Evolutionary conservation across 1,140 invertebrate genomes (phyloP).

Genomic region (Brachionus calyciflorus): DNA sequence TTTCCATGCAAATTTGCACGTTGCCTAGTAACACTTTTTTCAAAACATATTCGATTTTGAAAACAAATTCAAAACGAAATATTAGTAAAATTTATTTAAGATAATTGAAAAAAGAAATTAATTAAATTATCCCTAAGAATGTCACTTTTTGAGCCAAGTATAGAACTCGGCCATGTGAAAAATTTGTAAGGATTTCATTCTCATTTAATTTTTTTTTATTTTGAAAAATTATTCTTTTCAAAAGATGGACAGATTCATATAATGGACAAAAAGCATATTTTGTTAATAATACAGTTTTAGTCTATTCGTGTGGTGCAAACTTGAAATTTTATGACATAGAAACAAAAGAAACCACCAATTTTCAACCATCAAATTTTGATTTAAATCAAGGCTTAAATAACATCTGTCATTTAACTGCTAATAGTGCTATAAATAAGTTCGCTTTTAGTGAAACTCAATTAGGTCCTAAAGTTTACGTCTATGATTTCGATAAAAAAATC

Average conservation of each 20-base stretch:
- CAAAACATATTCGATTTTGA: neutral
- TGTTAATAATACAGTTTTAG: neutral
- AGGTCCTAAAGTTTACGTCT: constrained; percentile 14
- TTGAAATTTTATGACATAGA: constrained; percentile 25
- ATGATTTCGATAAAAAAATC: constrained; percentile 8
- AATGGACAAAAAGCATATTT: constrained; percentile 41
- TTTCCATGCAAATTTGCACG: neutral
- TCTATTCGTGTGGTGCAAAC: constrained; percentile 17
- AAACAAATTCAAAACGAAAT: too few species aligned
- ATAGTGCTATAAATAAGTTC: constrained; percentile 13
- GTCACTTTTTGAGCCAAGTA: constrained; percentile 2
- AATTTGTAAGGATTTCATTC: neutral
- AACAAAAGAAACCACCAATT: neutral
- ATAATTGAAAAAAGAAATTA: neutral
- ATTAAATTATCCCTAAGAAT: neutral
- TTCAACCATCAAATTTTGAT: neutral
- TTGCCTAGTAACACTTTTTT: neutral
- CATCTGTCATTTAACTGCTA: constrained; percentile 35
- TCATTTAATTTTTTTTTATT: neutral
- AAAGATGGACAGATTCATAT: constrained; percentile 43
- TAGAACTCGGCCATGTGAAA: neutral
- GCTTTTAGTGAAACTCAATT: constrained; percentile 45
- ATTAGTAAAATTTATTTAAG: too few species aligned
- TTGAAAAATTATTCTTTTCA: neutral
- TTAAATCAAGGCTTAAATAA: neutral